Evolutionary conservation across 2,113 vertebrate species (phyloP).

Genomic region (Vulpes lagopus): DNA sequence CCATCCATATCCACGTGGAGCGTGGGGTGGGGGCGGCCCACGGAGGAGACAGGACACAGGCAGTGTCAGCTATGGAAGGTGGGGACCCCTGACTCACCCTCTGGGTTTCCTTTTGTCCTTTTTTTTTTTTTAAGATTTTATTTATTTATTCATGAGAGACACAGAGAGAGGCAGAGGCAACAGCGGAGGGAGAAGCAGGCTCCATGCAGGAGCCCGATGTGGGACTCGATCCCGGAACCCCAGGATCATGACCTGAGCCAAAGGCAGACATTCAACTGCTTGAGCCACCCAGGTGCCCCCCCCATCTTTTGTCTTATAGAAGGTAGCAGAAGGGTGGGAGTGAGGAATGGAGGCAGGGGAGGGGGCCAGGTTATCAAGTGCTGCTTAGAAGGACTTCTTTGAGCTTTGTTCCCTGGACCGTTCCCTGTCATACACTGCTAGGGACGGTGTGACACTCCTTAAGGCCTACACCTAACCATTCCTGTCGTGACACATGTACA

Average conservation of each 20-base stretch:
- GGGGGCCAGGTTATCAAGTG: not conserved
- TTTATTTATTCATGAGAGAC: too few species aligned
- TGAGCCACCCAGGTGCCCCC: too few species aligned
- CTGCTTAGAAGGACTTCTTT: not conserved
- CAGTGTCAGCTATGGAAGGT: rapidly evolving
- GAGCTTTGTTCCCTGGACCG: not conserved
- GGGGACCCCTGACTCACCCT: not conserved
- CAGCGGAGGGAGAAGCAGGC: too few species aligned
- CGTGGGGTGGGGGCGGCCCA: not conserved
- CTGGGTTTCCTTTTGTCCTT: not conserved
- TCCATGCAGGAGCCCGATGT: too few species aligned
- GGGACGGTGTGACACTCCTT: not conserved
- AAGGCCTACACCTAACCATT: not conserved
- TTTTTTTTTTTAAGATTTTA: too few species aligned
- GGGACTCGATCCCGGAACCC: too few species aligned
- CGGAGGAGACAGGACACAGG: not conserved
- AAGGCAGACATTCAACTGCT: too few species aligned
- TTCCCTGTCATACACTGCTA: not conserved
- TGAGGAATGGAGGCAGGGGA: not conserved
- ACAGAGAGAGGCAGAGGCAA: too few species aligned
- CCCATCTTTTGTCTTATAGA: not conserved
- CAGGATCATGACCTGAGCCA: too few species aligned
- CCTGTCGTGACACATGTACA: rapidly evolving
- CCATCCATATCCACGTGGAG: not conserved
- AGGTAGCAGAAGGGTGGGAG: not conserved